A percentile compares a stretch with the other conserved stretches of the same genome.
These are phyloP conservation scores for Drosophila willistoni DNA, from an alignment of 1,140 invertebrate species.

Conservation along the genomic window DNA sequence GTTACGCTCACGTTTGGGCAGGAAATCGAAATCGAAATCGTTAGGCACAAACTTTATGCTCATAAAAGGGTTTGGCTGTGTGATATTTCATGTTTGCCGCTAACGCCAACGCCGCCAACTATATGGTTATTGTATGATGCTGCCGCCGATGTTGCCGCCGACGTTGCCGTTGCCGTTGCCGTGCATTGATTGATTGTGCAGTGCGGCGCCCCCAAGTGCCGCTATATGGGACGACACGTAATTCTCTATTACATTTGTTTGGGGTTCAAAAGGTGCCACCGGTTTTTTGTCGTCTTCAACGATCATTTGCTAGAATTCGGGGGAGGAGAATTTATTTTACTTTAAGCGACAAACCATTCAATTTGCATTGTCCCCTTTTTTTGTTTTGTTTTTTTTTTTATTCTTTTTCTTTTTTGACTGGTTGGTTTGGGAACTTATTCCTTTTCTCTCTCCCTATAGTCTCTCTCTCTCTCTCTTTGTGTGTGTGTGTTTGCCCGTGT, in stretches of 20 bases:
- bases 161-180: slow-evolving; percentile 15
- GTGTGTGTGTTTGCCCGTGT: slow-evolving; percentile 16
- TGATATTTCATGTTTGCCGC: slow-evolving; percentile 79
- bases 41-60: slow-evolving; percentile 63
- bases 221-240: slow-evolving; percentile 50
- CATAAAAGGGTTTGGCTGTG: slow-evolving; percentile 75
- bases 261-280: slow-evolving; percentile 64
- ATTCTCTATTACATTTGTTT: slow-evolving; percentile 27
- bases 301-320: slow-evolving; percentile 40
- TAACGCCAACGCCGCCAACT: slow-evolving; percentile 70
- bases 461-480: background rate
- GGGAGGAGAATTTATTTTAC: slow-evolving; percentile 1
- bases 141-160: slow-evolving; percentile 14
- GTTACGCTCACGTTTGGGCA: slow-evolving; percentile 77
- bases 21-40: slow-evolving; percentile 63
- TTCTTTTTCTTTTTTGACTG: slow-evolving; percentile 31
- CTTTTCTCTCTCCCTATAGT: slow-evolving; percentile 20
- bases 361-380: slow-evolving; percentile 45
- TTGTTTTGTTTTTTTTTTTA: slow-evolving; percentile 32
- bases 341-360: slow-evolving; percentile 75
- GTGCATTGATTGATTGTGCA: slow-evolving; percentile 67
- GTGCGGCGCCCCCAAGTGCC: slow-evolving; percentile 43
- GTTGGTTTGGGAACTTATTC: slow-evolving; percentile 35
- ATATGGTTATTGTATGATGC: slow-evolving; percentile 21
- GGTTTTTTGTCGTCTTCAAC: slow-evolving; percentile 49